Base-by-base conservation (phyloP, 2,797 vertebrate genomes). In the Geotrypetes seraphini region DNA sequence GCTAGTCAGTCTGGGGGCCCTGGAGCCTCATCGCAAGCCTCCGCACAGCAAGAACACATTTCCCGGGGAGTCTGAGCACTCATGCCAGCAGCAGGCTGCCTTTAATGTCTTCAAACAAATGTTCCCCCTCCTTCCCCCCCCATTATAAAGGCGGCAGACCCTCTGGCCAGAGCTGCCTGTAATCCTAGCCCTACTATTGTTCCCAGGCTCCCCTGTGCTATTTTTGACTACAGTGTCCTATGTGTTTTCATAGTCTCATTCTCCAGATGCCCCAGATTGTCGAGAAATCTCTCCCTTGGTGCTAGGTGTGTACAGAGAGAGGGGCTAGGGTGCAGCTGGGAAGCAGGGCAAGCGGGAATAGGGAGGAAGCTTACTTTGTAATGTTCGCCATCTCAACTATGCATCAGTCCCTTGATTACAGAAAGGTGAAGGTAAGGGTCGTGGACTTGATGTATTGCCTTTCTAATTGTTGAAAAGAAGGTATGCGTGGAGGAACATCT, bases 161-260 rank as follows among this genome's bases (percentile, higher is more conserved):
- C 59, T n/a, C n/a, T n/a, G n/a, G n/a, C n/a, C n/a, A n/a, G n/a
- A 44, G 57, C 48, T 57, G 59, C n/a, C 60, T 76, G 68, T 73
- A 81, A 78, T 63, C 58, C 58, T 73, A 77, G 43, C 50, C 66
- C 32, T 6, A 23, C 54, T 46, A 73, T 72, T 75, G 71, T 78
- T 69, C 30, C 53, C 36, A 42, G 16, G 52, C 60, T 41, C 55
- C 56, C 37, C 55, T 46, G 56, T 46, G 63, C 63, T 65, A 68
- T 71, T 66, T 69, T 70, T 74, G 68, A 71, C 63, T 68, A 14
- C 18, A 9, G 3, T 18, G 6, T 28, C 41, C 4, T 4, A 64
- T 58, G 60, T 50, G 46, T 50, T 43, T 47, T 57, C 49, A 37
- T 57, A 53, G 26, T 19, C 36, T 55, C 50, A 60, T 70, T 60